Evolutionary conservation across 2,888 invertebrate genomes (phyloP).

Genomic region (Crossocerus cetratus): DNA sequence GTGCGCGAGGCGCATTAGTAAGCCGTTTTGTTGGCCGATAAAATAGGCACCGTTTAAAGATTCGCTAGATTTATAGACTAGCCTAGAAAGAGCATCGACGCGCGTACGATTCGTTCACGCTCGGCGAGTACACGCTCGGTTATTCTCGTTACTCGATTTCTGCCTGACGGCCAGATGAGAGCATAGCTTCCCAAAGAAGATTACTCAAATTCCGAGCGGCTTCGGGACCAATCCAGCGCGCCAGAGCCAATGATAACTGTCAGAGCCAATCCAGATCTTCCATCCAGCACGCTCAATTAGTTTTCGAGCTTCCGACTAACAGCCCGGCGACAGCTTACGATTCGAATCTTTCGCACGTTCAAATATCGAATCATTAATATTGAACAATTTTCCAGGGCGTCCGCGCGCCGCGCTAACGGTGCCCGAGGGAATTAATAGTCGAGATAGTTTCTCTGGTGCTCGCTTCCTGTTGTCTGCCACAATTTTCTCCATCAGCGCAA

Average conservation of each 20-base stretch:
- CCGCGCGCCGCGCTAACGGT: background rate
- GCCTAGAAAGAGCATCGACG: constrained; percentile 41
- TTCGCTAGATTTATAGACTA: constrained; percentile 70
- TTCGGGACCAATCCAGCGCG: background rate
- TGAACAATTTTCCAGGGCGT: no score
- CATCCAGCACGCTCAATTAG: constrained; percentile 4
- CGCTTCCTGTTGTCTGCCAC: background rate
- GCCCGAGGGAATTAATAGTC: constrained; percentile 1
- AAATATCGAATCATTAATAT: background rate
- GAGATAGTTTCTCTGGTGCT: background rate
- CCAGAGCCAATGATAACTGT: constrained; percentile 22
- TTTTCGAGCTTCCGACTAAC: background rate
- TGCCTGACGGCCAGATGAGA: background rate
- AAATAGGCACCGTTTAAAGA: constrained; percentile 68
- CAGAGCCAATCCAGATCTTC: constrained; percentile 1
- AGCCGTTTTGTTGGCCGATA: constrained; percentile 70
- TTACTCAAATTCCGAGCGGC: no score
- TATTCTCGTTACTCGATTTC: background rate
- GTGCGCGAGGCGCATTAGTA: constrained; percentile 63
- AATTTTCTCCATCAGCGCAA: background rate
- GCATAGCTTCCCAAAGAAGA: no score
- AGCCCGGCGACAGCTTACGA: constrained; percentile 1
- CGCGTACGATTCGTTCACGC: constrained; percentile 7
- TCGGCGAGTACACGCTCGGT: background rate
- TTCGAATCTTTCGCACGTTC: constrained; percentile 21